Evolutionary conservation across 2,797 vertebrate genomes (phyloP).

Genomic region (Phyllotis vaccarum): DNA sequence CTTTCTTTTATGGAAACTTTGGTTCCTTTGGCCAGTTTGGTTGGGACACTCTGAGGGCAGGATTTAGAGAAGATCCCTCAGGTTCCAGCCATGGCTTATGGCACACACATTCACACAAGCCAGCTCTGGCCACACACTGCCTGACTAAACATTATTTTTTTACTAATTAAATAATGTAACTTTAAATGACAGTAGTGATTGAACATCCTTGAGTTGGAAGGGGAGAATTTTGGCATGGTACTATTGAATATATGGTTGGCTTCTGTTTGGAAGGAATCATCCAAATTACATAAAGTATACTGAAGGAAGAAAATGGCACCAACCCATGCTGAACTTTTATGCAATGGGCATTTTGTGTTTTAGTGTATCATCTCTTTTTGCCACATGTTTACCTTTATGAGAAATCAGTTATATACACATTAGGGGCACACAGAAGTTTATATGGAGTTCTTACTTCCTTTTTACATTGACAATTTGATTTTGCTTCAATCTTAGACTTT

Average conservation of each 20-base stretch:
- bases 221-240: not conserved
- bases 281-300: conserved; percentile 12
- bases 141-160: not conserved
- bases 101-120: no score
- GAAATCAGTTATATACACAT: not conserved
- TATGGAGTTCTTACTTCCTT: not conserved
- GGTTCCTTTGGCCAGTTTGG: not conserved
- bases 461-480: not conserved
- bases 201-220: not conserved
- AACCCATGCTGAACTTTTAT: not conserved
- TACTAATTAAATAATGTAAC: not conserved
- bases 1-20: not conserved
- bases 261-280: not conserved
- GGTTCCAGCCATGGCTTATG: no score
- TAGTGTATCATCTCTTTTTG: not conserved
- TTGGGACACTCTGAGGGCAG: fast-evolving
- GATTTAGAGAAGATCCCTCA: fast-evolving
- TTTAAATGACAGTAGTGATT: not conserved
- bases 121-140: not conserved
- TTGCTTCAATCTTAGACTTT: not conserved
- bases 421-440: not conserved
- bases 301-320: not conserved
- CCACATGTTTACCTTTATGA: not conserved
- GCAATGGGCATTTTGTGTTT: not conserved
- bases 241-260: not conserved